Evolutionary conservation across 2,113 vertebrate genomes (phyloP), one percentile per base, ranked within the genome.

Genomic region (Rhizomys pruinosus): DNA sequence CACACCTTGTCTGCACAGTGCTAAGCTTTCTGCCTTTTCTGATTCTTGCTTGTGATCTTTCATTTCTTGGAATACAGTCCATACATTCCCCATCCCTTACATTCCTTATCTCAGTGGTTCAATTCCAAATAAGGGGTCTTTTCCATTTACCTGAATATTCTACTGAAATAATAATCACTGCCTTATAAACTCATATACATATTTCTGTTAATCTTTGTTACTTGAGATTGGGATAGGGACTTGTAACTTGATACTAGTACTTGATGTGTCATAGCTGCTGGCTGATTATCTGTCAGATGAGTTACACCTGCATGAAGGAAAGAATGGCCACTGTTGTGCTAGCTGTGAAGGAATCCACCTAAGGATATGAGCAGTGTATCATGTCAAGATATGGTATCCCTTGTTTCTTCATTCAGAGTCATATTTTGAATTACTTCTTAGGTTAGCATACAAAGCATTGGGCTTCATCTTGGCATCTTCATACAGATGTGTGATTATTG

Each of bases 1-100:
- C 7, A 3, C 6, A 11, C 47, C 5, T 11, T 72, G 22, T 16
- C 13, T 71, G 12, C 0, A 2, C 3, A 7, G 4, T 15, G 3
- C 61, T 32, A 8, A 9, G 42, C 11, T 25, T 20, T 77, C 1
- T 17, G n/a, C 11, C 44, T 73, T 44, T 42, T 80, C 8, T 2
- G 27, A 72, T 9, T 61, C 52, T 44, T 17, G 9, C 15, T 84
- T 20, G 7, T 13, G 37, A 19, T 16, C 12, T 72, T 55, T 1
- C 39, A 42, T 85, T 29, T 7, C 52, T 88, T 19, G 34, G 42
- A 32, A 22, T 55, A 12, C 6, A n/a, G 32, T 22, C n/a, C n/a
- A 9, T 29, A 19, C 20, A 42, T n/a, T 57, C 22, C 19, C 25
- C 7, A 37, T 34, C 47, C 37, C 20, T 3, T 19, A 47, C n/a